Conservation (phyloP, 2,888 invertebrate species). For the Yponomeuta sedellus region DNA sequence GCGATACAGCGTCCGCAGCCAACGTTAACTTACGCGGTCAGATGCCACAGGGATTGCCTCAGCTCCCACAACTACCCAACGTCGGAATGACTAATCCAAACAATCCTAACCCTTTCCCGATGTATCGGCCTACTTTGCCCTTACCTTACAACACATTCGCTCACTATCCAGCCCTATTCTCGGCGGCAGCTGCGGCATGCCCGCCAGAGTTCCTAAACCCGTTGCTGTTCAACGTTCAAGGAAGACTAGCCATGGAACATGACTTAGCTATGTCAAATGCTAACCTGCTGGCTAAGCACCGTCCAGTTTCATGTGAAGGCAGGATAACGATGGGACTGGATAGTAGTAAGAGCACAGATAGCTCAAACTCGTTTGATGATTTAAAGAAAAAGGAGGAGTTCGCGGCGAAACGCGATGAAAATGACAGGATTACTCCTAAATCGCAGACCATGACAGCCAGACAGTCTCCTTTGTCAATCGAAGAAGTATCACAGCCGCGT, state of each 20-base stretch:
- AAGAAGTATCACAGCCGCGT: slow-evolving; percentile 79
- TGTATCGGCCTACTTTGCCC: slow-evolving; percentile 81
- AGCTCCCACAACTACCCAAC: slow-evolving; percentile 58
- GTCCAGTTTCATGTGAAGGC: slow-evolving; percentile 41
- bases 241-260: slow-evolving; percentile 67
- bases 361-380: slow-evolving; percentile 60
- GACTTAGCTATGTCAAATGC: slow-evolving; percentile 72
- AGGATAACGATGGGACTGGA: slow-evolving; percentile 46
- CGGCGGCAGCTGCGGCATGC: slow-evolving; percentile 66
- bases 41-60: slow-evolving; percentile 57
- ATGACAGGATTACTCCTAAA: slow-evolving; percentile 76
- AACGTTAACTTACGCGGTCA: slow-evolving; percentile 65
- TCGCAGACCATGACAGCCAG: slow-evolving; percentile 64
- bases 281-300: slow-evolving; percentile 68
- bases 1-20: slow-evolving; percentile 85
- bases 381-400: slow-evolving; percentile 52
- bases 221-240: slow-evolving; percentile 79
- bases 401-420: slow-evolving; percentile 46
- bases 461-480: slow-evolving; percentile 80
- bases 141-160: slow-evolving; percentile 81
- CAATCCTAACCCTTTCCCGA: slow-evolving; percentile 79
- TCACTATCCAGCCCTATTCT: slow-evolving; percentile 75
- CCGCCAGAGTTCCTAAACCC: slow-evolving; percentile 80
- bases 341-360: slow-evolving; percentile 52
- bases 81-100: slow-evolving; percentile 62